phyloP scores from a whole-genome alignment of 2,888 invertebrate genomes.

The Drepanosiphum platanoidis region DNA sequence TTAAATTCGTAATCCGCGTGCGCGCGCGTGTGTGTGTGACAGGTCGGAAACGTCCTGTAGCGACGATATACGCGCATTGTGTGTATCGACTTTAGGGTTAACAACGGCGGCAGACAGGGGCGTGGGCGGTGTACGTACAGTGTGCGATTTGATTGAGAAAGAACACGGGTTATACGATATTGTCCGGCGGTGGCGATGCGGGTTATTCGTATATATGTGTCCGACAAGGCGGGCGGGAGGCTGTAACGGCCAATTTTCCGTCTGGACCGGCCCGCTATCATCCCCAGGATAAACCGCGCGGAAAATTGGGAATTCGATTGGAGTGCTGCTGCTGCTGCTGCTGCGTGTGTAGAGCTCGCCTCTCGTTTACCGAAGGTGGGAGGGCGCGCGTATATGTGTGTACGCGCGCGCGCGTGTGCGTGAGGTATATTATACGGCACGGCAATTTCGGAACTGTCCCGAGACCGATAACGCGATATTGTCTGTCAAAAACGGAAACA shows the following conservation, averaged over 20 bases:
- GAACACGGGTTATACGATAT: conserved; percentile 32
- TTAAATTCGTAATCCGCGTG: background rate
- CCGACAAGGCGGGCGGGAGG: background rate
- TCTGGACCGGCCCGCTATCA: conserved; percentile 60
- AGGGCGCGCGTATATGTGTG: background rate
- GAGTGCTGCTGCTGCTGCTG: conserved; percentile 17
- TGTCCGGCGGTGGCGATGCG: conserved; percentile 35
- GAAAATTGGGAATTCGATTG: conserved; percentile 64
- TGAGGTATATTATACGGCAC: conserved; percentile 7
- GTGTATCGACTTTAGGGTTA: conserved; percentile 43
- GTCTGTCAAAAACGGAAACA: conserved; percentile 61
- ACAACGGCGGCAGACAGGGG: background rate
- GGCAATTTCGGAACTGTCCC: conserved; percentile 59
- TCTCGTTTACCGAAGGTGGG: background rate
- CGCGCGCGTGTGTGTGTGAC: background rate
- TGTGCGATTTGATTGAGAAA: conserved; percentile 51
- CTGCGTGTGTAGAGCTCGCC: background rate
- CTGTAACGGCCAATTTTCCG: conserved; percentile 61
- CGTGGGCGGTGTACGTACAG: background rate
- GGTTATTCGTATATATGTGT: background rate
- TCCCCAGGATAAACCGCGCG: conserved; percentile 63
- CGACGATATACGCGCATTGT: background rate
- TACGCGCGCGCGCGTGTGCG: background rate
- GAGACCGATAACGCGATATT: conserved; percentile 62
- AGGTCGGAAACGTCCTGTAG: conserved; percentile 11